Conservation (phyloP, 2,797 vertebrate species). For the Protosalanx chinensis region DNA sequence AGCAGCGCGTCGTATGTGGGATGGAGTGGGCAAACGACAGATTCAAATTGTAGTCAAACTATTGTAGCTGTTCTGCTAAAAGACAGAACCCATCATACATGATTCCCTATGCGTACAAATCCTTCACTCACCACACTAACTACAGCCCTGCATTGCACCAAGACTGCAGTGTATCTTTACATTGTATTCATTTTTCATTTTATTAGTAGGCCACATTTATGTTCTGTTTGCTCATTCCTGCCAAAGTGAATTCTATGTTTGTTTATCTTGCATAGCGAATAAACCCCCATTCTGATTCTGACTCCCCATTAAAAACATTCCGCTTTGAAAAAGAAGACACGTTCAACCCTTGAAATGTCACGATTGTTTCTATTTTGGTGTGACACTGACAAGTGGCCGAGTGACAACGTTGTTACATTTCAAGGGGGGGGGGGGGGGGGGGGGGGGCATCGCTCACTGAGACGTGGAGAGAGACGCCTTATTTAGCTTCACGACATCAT, state of each 20-base stretch:
- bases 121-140: neutral
- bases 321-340: neutral
- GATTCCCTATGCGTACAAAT: neutral
- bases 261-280: too few relatives aligned
- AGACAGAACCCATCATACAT: neutral
- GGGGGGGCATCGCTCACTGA: neutral
- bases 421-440: neutral
- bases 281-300: too few relatives aligned
- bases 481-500: neutral
- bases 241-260: too few relatives aligned
- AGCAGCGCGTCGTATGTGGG: neutral
- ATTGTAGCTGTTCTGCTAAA: neutral
- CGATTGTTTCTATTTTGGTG: neutral
- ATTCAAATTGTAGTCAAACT: neutral
- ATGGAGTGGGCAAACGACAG: neutral
- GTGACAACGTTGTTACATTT: neutral
- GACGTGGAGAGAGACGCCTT: neutral
- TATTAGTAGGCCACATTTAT: too few relatives aligned
- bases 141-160: neutral
- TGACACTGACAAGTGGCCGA: neutral
- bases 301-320: neutral
- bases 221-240: too few relatives aligned
- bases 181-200: too few relatives aligned
- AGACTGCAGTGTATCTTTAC: too few relatives aligned
- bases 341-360: too few relatives aligned